Evolutionary conservation across 2,113 vertebrate species (phyloP), one percentile per base, ranked within the genome.

Genomic region (Pollachius pollachius): DNA sequence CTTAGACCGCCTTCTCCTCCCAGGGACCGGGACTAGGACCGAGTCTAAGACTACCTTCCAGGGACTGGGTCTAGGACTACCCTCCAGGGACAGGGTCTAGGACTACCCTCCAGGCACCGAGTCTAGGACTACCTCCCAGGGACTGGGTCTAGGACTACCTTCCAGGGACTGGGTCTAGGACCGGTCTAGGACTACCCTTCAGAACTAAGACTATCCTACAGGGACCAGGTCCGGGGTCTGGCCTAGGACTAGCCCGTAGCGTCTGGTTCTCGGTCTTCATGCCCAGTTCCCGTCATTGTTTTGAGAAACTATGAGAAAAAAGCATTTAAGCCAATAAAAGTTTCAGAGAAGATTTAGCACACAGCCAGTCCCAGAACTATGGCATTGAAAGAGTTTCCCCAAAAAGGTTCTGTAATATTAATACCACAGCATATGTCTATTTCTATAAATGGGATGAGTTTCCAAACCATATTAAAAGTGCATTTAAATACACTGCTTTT

Each of bases 51-150:
- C 78, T 27, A 27, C 27, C 27, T 4, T 27, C 27, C 27, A 27
- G n/a, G n/a, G n/a, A n/a, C n/a, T n/a, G n/a, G n/a, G n/a, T n/a
- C 66, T 70, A 34, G 70, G 34, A 74, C 62, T 56, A 23, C 70
- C 79, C 80, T 76, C 76, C 65, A 8, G 59, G 74, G 82, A 67
- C 77, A 75, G 86, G 87, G 85, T 89, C 88, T 60, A 48, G 27
- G 64, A 57, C 78, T 30, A 30, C 30, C 30, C 3, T 30, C 30
- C 30, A 30, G 21, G 21, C 1, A 23, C 21, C 2, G 21, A 2
- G 21, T 23, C 21, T 23, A 23, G 21, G 21, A 23, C 1, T 23
- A 23, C 21, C 21, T 23, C 2, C 21, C 21, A 23, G 21, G 21
- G 21, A 23, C 21, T 23, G 21, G 21, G 23, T 23, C 23, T 23